phyloP scores from a whole-genome alignment of 2,888 invertebrate genomes.

The Osmoderma eremita region DNA sequence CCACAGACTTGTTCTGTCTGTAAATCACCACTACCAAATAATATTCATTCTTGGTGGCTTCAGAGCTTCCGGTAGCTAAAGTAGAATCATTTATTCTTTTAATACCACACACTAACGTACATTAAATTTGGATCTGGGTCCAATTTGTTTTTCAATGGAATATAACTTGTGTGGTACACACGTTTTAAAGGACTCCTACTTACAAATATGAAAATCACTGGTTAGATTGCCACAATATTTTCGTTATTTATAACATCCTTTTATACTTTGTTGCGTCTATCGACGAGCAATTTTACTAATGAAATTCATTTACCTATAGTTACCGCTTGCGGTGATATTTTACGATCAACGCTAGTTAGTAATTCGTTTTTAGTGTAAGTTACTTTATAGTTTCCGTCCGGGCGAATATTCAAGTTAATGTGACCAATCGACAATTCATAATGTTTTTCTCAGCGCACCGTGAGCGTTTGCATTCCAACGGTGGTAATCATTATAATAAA shows the following conservation, averaged over 20 bases:
- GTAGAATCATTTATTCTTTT: no score
- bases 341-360: background rate
- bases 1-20: no score
- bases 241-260: slow-evolving; percentile 19
- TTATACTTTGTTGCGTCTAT: background rate
- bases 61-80: no score
- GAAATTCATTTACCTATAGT: slow-evolving; percentile 12
- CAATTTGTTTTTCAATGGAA: no score
- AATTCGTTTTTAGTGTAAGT: slow-evolving; percentile 10
- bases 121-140: no score
- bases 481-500: slow-evolving; percentile 3
- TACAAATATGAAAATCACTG: slow-evolving; percentile 9
- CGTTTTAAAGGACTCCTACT: background rate
- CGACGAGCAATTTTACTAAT: background rate
- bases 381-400: slow-evolving; percentile 11
- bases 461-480: background rate
- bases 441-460: background rate
- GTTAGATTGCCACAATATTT: slow-evolving; percentile 6
- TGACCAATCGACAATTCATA: slow-evolving; percentile 3
- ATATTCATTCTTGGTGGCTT: no score
- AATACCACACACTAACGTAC: no score
- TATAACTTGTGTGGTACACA: no score
- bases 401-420: slow-evolving; percentile 10
- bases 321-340: background rate
- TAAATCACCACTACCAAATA: no score